Base-by-base conservation (phyloP, 2,888 invertebrate genomes). In the Tridacna gigas region DNA sequence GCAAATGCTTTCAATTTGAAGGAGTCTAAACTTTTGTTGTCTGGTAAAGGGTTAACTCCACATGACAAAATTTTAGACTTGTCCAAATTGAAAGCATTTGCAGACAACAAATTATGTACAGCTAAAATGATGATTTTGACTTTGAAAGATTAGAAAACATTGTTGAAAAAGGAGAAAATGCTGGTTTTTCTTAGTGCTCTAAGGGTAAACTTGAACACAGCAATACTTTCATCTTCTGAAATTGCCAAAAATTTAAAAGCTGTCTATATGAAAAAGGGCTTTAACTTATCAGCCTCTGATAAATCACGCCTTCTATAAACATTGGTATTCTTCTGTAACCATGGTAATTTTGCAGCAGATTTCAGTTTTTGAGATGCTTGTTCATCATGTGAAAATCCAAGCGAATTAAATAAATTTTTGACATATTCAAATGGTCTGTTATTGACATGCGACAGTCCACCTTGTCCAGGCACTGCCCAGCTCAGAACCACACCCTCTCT, bases 401-500 rank as follows among this genome's bases (percentile, higher is more conserved):
- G 60, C 12, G 47, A 69, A 20, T 81, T 74, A n/a, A 86, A 28
- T 15, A 81, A 22, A 22, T 79, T 69, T 22, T 63, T 77, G 0
- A 86, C 86, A 63, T 86, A 74, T 77, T 48, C 80, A 71, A 83
- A 83, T 11, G 84, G 66, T 60, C 73, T 65, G 45, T 83, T 86
- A 75, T 89, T 89, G 4, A 89, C 84, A 63, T 89, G 88, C 2
- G 78, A 75, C 47, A 81, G 76, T 3, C 89, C 89, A 20, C 80
- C 84, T 48, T 88, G 89, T 56, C 85, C 85, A 47, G 80, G 84
- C 11, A 79, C 74, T 0, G 86, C 89, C 89, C 89, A 89, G 69
- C 89, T 88, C 15, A 89, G 66, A 25, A 90, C 74, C 15, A 90
- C 67, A 0, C 89, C 90, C 45, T 86, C 86, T 66, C 79, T 74